These are phyloP conservation scores for Pachyseris speciosa DNA, from an alignment of 64 coral and sea anemone species.

Conservation along the genomic window DNA sequence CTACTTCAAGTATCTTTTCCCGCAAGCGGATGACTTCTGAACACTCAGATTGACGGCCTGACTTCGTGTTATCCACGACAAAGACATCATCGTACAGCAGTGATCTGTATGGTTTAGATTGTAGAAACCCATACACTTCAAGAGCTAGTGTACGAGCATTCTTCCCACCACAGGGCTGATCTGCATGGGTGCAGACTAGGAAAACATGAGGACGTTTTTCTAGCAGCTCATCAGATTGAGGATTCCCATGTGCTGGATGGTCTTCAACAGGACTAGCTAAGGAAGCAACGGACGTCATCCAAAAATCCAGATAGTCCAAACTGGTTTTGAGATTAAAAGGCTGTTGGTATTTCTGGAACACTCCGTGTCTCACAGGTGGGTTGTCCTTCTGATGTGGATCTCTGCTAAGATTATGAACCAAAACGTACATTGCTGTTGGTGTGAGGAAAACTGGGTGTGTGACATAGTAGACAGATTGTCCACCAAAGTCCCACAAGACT, in stretches of 20 bases:
- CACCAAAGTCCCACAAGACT: slow-evolving; percentile 32
- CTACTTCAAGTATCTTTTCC: neutral
- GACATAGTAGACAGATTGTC: slow-evolving; percentile 30
- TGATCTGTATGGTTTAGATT: neutral
- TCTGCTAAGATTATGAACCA: slow-evolving; percentile 1
- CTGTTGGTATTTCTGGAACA: slow-evolving; percentile 11
- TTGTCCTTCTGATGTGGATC: neutral
- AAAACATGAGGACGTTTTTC: slow-evolving; percentile 6
- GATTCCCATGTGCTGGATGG: neutral
- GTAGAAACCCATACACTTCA: neutral
- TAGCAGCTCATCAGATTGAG: neutral
- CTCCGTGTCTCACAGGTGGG: neutral
- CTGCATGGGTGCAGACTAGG: slow-evolving; percentile 4
- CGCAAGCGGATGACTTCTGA: neutral
- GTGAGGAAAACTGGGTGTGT: slow-evolving; percentile 36
- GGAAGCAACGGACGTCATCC: slow-evolving; percentile 30
- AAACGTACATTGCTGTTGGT: neutral
- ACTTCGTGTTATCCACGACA: slow-evolving; percentile 28
- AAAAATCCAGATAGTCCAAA: slow-evolving; percentile 15
- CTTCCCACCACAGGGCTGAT: neutral
- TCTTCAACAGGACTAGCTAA: neutral
- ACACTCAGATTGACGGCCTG: slow-evolving; percentile 11
- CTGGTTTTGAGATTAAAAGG: neutral
- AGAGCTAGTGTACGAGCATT: neutral
- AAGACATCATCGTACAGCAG: slow-evolving; percentile 4